Base-by-base conservation (phyloP, 2,888 invertebrate species). In the Chaitophorus viminalis region DNA sequence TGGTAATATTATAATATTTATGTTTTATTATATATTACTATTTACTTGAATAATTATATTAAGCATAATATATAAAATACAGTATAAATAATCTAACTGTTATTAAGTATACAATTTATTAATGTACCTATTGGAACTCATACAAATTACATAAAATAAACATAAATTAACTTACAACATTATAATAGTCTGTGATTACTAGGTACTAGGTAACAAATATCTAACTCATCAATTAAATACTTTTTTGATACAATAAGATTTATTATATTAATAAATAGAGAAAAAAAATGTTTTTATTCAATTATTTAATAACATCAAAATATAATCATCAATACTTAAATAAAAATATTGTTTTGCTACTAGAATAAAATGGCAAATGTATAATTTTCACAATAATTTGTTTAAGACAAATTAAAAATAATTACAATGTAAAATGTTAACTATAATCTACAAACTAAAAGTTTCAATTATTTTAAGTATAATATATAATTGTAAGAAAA, bases 301-400 rank as follows among this genome's bases (percentile, higher is more conserved):
- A 76, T 46, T 65, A 84, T 17, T 68, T 31, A 46, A 46, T 70
- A 84, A 84, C 68, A 84, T 29, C 21, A 36, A 46, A 82, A 52
- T 39, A 83, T 39, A 74, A 39, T 84, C 77, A 25, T 25, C n/a
- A 70, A 75, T 39, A 75, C 36, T 75, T 39, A 65, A 36, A 46
- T 68, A 68, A 76, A 83, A 39, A 46, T 52, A 52, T 65, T 18
- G 65, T 31, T 25, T 29, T 46, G 60, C 1, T 60, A 60, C 25
- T 54, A 65, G 17, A 46, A 65, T 21, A 83, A 39, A 75, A 76
- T 84, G 29, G 75, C 65, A 33, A 9, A 76, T 33, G 2, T 76
- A 84, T 84, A 84, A 76, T 76, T 77, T 77, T 84, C 84, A 84
- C 84, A 84, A 76, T 76, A 84, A 33, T 68, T 76, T 70, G 60